Evolutionary conservation across 2,113 vertebrate genomes (phyloP).

Genomic region (Megaptera novaeangliae): DNA sequence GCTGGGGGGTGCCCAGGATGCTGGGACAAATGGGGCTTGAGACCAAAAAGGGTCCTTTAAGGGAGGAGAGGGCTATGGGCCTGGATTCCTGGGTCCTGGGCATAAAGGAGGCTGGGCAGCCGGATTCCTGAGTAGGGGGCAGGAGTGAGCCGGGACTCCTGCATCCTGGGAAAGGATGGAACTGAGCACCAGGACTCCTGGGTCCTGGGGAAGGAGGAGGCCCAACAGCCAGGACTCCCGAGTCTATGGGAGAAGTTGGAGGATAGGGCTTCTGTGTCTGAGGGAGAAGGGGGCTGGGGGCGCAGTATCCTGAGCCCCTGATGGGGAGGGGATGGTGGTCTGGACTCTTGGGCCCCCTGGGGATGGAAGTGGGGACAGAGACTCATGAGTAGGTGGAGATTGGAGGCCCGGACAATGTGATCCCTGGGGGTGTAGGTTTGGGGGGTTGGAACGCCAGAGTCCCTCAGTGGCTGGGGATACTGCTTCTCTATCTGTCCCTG

Average conservation of each 20-base stretch:
- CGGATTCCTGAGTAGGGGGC: background rate
- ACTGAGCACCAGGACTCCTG: background rate
- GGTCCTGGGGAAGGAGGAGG: background rate
- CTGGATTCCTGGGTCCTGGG: background rate
- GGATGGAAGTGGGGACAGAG: background rate
- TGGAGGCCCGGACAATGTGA: background rate
- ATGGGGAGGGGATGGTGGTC: background rate
- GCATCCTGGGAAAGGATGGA: background rate
- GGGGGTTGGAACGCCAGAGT: background rate
- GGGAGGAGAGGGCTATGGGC: background rate
- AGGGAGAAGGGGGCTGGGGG: background rate
- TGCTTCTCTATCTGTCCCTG: background rate
- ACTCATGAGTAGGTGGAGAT: background rate
- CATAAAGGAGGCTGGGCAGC: background rate
- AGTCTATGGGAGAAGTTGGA: background rate
- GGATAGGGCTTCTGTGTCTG: background rate
- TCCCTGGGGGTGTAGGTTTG: background rate
- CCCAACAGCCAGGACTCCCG: background rate
- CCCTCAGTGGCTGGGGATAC: background rate
- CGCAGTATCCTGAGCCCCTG: background rate
- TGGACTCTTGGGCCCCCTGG: background rate
- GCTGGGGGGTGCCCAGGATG: background rate
- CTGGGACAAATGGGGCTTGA: background rate
- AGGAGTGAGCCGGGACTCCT: background rate
- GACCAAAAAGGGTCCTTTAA: background rate